Evolutionary conservation across 2,113 vertebrate species (phyloP), one percentile per base, ranked within the genome.

Genomic region (Echinops telfairi): DNA sequence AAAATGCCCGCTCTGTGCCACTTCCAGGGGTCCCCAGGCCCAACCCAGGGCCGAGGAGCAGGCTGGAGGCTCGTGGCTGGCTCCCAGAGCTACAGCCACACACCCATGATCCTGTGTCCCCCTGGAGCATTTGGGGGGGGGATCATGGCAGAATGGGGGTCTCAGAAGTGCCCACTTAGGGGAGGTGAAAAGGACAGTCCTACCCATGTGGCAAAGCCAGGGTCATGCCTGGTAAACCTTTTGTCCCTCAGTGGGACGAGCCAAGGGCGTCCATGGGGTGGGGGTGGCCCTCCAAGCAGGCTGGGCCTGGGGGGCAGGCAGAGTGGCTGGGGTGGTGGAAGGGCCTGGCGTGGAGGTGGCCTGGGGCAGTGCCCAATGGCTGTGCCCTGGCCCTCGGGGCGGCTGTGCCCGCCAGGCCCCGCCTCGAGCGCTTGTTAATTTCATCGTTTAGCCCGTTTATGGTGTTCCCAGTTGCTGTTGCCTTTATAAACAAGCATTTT

Each of bases 401-500:
- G 89, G 95, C 97, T 85, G 10, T 89, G 97, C 6, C 96, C 97
- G 96, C 92, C 98, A 98, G 20, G 15, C 97, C 98, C 98, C 94
- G 98, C 98, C 94, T 98, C 97, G 96, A 98, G 97, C 94, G 97
- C 98, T 98, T 98, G 98, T 98, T 99, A 98, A 98, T 99, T 99
- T 99, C 98, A 98, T 98, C 98, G 98, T 99, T 99, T 99, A 98
- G 98, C 98, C 98, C 97, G 98, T 98, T 98, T 98, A 99, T 98
- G 98, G 98, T 98, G 99, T 98, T 99, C 99, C 99, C 99, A 99
- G 99, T 99, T 98, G 99, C 98, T 98, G 98, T 98, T 97, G 98
- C 98, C 98, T 99, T 99, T 98, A 99, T 99, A 99, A 99, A 99
- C 98, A 99, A 98, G 98, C 98, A 98, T 99, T 99, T 99, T 98